Conservation (phyloP, 2,113 vertebrate genomes). For the Hystrix brachyura region DNA sequence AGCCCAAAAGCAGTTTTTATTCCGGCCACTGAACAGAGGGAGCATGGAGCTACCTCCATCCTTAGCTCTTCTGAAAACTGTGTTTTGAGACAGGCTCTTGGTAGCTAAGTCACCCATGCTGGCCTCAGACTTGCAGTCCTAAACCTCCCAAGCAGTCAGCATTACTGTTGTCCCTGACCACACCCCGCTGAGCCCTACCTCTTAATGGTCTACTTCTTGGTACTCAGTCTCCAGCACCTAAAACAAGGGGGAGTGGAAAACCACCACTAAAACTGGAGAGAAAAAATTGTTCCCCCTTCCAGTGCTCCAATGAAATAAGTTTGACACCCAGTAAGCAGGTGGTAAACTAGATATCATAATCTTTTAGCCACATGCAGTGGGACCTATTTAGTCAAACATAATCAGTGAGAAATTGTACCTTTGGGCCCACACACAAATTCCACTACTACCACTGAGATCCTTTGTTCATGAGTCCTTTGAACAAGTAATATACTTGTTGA, state of each 20-base stretch:
- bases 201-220: neutral
- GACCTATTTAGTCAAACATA: neutral
- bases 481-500: neutral
- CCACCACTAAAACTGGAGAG: neutral
- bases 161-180: neutral
- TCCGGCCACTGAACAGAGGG: neutral
- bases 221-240: neutral
- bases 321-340: neutral
- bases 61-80: neutral
- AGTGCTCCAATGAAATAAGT: neutral
- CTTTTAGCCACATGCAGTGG: neutral
- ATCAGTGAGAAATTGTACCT: neutral
- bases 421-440: neutral
- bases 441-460: neutral
- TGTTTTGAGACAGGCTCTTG: neutral
- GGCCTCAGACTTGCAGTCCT: neutral
- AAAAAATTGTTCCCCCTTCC: neutral
- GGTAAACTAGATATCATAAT: neutral
- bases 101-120: neutral
- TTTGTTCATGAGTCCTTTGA: neutral
- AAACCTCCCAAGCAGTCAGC: neutral
- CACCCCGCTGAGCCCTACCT: rapidly evolving
- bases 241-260: neutral
- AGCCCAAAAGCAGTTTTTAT: neutral
- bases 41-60: neutral